phyloP scores from a whole-genome alignment of 2,888 invertebrate species.

The Yponomeuta malinellus region DNA sequence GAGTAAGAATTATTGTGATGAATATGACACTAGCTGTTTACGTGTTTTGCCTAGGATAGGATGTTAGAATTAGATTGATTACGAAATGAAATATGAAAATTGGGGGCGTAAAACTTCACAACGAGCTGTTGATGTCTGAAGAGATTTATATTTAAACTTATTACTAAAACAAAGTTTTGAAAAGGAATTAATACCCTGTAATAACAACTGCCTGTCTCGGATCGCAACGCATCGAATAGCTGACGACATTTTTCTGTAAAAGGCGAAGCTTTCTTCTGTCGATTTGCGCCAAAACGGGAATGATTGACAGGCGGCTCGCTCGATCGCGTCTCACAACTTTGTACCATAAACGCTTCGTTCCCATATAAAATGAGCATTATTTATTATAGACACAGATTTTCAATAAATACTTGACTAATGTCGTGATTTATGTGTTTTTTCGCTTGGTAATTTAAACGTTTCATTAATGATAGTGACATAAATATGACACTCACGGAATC shows the following conservation, averaged over 20 bases:
- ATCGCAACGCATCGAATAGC: conserved; percentile 17
- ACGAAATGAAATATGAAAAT: neutral
- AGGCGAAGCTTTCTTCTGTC: conserved; percentile 51
- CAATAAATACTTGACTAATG: neutral
- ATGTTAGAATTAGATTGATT: neutral
- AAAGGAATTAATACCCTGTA: neutral
- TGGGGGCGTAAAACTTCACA: neutral
- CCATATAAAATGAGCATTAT: conserved; percentile 14
- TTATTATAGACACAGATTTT: conserved; percentile 8
- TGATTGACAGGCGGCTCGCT: conserved; percentile 56
- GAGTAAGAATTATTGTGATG: conserved; percentile 6
- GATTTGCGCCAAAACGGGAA: conserved; percentile 50
- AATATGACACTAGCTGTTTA: neutral
- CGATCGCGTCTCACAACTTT: neutral
- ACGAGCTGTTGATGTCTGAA: neutral
- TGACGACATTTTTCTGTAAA: conserved; percentile 39
- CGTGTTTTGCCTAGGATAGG: neutral
- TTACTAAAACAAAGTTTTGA: too few relatives aligned
- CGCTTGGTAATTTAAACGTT: neutral
- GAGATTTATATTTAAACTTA: too few relatives aligned
- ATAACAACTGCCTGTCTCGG: neutral
- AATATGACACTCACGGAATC: neutral
- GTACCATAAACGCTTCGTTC: conserved; percentile 15
- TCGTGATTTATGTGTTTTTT: neutral
- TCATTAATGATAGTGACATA: neutral